Evolutionary conservation across 2,888 invertebrate genomes (phyloP), one percentile per base, ranked within the genome.

Genomic region (Liposcelis brunnea): DNA sequence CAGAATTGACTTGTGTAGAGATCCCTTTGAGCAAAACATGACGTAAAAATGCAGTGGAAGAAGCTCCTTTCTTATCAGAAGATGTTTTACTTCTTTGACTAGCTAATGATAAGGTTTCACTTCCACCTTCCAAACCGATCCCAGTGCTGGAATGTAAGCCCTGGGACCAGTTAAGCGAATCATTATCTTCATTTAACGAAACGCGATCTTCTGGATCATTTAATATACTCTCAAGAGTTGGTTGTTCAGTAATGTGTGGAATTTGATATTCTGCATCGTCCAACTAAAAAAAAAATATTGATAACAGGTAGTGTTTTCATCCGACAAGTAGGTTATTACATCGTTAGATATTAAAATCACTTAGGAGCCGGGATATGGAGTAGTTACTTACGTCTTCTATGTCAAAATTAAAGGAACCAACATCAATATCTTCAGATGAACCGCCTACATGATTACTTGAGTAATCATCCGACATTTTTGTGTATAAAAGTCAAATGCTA

Each of bases 1-100:
- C 91, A 48, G 90, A 87, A 50, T 74, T 66, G 16, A 94, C 68
- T 64, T 94, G 94, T 18, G 89, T 76, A 2, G 93, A 87, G 43
- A 94, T 77, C 50, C 86, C 89, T 61, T 89, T 87, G 48, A 94
- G 67, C 49, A 89, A 71, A 31, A 80, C 76, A 60, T 85, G 84
- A 43, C 80, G 72, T 54, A 86, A 65, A 53, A 87, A 77, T 16
- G 78, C 76, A 26, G 75, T 72, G 32, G 69, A 68, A 1, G 63
- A 58, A 12, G 60, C 55, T 6, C 59, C 61, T 47, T 60, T 52
- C 49, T 54, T 59, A 43, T 57, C 59, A 35, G 51, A 52, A 42
- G 56, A 53, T 19, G 52, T 48, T 38, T 56, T 53, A 38, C 58
- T 61, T 38, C 61, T 56, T 37, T 55, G 53, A 36, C 66, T 66